Evolutionary conservation across 2,797 vertebrate species (phyloP), one percentile per base, ranked within the genome.

Genomic region (Lophius americanus): DNA sequence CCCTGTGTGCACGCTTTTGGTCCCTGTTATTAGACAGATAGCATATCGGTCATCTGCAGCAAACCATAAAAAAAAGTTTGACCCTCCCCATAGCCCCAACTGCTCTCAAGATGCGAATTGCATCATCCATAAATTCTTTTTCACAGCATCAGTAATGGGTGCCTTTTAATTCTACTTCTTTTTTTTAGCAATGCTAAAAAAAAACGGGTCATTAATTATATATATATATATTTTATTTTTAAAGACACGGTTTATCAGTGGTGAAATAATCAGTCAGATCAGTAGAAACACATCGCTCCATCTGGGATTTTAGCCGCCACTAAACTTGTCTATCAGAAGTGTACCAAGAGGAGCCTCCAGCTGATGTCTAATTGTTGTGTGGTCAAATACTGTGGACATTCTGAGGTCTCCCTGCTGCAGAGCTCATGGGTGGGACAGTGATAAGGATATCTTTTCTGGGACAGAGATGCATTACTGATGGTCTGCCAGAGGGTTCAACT

Each of bases 371-470:
- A 70, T 75, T 77, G 23, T 52, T 14, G 23, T 43, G 14, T 56
- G 10, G 38, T 5, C 12, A 13, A 33, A n/a, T 3, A n/a, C 12
- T 38, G n/a, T 6, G 69, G 51, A 58, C 51, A 8, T 7, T 70
- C 51, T 51, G 1, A 51, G 37, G n/a, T 37, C 37, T 35, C 23
- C 50, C 57, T 55, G 46, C 53, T 4, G 54, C 70, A 57, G 53
- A 50, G 65, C 59, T 67, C 48, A 43, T 64, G 87, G 88, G 90
- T 66, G 90, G 62, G 81, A 33, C 75, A 9, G 59, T 2, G 91
- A 91, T 92, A 88, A 88, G 38, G 9, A n/a, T 73, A 76, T 86
- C 75, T 79, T 49, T 85, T 85, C 79, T 50, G 32, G 13, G 70
- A 65, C 85, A 79, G 58, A 38, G 57, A 73, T 75, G 71, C 47